Conservation (phyloP, 2,888 invertebrate genomes). For the Parnassius smintheus region DNA sequence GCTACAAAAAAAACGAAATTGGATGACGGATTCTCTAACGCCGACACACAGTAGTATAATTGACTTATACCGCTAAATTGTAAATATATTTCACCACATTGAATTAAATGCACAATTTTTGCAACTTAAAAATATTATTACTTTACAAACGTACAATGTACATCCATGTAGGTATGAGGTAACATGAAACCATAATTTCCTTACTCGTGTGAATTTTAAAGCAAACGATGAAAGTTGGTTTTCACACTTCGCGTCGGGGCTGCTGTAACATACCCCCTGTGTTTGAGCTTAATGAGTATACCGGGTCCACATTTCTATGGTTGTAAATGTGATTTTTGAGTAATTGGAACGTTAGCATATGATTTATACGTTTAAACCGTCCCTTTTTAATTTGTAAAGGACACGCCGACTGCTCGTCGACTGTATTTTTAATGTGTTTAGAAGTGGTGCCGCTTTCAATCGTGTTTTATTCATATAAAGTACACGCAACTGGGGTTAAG, state of each 20-base stretch:
- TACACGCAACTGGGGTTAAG: constrained; percentile 17
- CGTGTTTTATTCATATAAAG: constrained; percentile 29
- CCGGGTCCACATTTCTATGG: constrained; percentile 54
- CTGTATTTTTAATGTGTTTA: constrained; percentile 40
- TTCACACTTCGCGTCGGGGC: constrained; percentile 46
- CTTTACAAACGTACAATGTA: background rate
- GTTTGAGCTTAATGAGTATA: constrained; percentile 54
- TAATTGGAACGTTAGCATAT: constrained; percentile 65
- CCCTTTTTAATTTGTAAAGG: constrained; percentile 58
- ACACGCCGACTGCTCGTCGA: constrained; percentile 34
- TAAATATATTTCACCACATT: too few relatives aligned
- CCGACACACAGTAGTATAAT: too few relatives aligned
- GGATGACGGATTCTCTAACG: too few relatives aligned
- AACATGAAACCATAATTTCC: constrained; percentile 36
- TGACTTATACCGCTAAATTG: too few relatives aligned
- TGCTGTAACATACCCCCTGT: constrained; percentile 33
- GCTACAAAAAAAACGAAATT: too few relatives aligned
- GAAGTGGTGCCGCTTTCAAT: constrained; percentile 49
- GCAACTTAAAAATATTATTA: too few relatives aligned
- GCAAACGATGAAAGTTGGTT: constrained; percentile 43
- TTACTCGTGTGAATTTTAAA: constrained; percentile 44
- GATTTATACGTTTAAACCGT: constrained; percentile 52
- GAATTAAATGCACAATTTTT: too few relatives aligned
- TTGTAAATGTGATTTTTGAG: constrained; percentile 65
- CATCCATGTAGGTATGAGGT: background rate